phyloP scores from a whole-genome alignment of 2,888 invertebrate genomes.

The Diploptera punctata region DNA sequence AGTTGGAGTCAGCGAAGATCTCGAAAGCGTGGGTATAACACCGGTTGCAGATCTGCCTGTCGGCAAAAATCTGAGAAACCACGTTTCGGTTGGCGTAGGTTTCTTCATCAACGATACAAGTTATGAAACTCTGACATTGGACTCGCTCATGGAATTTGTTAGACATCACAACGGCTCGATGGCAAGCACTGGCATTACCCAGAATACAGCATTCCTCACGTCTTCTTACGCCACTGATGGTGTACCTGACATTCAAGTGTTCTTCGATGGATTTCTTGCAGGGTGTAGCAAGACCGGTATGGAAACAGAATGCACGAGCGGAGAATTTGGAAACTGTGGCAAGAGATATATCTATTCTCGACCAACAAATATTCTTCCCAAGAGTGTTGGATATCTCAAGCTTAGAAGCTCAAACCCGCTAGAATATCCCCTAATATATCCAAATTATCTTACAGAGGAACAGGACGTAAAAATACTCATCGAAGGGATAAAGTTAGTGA shows the following conservation, averaged over 20 bases:
- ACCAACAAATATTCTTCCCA: constrained; percentile 48
- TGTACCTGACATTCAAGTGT: constrained; percentile 82
- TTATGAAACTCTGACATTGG: constrained; percentile 50
- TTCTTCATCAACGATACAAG: constrained; percentile 44
- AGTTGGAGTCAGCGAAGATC: constrained; percentile 56
- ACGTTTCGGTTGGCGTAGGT: constrained; percentile 54
- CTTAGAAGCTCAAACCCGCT: constrained; percentile 72
- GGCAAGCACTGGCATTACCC: constrained; percentile 56
- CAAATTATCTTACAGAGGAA: constrained; percentile 74
- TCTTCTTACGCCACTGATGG: constrained; percentile 68
- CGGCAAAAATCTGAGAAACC: constrained; percentile 62
- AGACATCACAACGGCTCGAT: constrained; percentile 53
- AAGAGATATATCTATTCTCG: constrained; percentile 32
- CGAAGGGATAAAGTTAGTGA: constrained; percentile 67
- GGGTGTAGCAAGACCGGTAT: constrained; percentile 64
- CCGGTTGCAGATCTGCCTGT: constrained; percentile 56
- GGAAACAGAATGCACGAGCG: constrained; percentile 46
- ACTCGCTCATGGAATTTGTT: constrained; percentile 52
- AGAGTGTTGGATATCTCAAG: constrained; percentile 45
- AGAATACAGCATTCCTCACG: constrained; percentile 76
- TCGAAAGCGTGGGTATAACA: constrained; percentile 33
- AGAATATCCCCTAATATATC: constrained; percentile 72
- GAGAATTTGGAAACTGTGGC: constrained; percentile 26
- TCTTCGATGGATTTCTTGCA: constrained; percentile 69
- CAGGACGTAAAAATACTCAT: constrained; percentile 68